Base-by-base conservation (phyloP, 1,140 invertebrate species). In the Epicauta chinensis region DNA sequence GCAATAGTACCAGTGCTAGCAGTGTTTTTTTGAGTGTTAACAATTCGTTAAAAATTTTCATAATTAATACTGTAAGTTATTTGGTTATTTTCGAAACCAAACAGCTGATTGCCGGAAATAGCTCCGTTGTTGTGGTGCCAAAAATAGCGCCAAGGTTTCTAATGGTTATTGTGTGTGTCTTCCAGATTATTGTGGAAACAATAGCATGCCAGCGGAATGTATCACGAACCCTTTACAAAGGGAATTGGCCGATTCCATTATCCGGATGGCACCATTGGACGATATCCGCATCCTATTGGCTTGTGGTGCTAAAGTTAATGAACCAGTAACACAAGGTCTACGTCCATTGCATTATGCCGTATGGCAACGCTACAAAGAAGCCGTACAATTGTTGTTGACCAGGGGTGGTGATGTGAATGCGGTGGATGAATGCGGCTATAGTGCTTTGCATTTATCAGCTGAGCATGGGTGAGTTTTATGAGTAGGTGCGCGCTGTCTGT, bases 341-440 rank as follows among this genome's bases (percentile, higher is more conserved):
- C 79, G 84, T 39, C 91, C 92, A 0, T 71, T 96, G n/a, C 92
- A 95, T 69, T 96, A 95, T 69, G 91, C 91, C 0, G 87, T 91
- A 38, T 94, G 90, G 82, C 86, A 91, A 63, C 73, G 81, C 10
- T 86, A 94, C 69, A 75, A 81, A 29, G 89, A 91, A 62, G 90
- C 89, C 0, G 86, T 87, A 0, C 79, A 84, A 35, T 71, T 90
- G 31, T 72, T 91, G 29, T 72, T 91, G 23, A 85, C 89, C 1
- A 69, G 87, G 32, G 88, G 87, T 9, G 84, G 85, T 56, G 86
- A 91, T 66, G 85, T 93, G 12, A 84, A 94, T 71, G 86, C 86
- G 0, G 80, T 81, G 7, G 91, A 95, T 65, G 90, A 93, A 61
- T 90, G 91, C 57, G 92, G 91, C 0, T 94, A 93, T 70, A 91